A percentile compares a stretch with the other conserved stretches of the same genome.
Evolutionary conservation across 2,888 invertebrate species (phyloP).

Genomic region (Plebejus argus): DNA sequence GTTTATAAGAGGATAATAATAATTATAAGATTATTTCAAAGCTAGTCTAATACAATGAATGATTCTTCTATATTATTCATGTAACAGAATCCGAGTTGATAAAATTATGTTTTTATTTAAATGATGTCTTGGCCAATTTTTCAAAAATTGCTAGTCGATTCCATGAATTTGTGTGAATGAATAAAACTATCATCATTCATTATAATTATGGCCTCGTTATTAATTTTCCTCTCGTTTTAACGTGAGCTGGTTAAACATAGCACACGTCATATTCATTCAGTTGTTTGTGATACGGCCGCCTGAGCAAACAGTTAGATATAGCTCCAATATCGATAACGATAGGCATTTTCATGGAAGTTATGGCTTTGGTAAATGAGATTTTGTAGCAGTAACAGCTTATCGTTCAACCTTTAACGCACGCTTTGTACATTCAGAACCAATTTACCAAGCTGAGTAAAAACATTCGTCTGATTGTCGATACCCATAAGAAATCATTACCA

Average conservation of each 20-base stretch:
- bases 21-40: constrained; percentile 1
- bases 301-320: not conserved
- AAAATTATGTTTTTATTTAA: not conserved
- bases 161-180: not conserved
- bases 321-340: not conserved
- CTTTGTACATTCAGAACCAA: not conserved
- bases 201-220: not conserved
- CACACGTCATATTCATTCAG: constrained; percentile 24
- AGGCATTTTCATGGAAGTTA: constrained; percentile 19
- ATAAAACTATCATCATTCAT: not conserved
- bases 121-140: not conserved
- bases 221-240: constrained; percentile 16
- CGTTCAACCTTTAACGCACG: not conserved
- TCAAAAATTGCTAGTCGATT: not conserved
- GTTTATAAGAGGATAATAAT: not conserved
- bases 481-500: not conserved
- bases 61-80: not conserved
- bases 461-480: not conserved
- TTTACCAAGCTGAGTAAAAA: not conserved
- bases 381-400: not conserved
- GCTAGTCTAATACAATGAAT: not conserved
- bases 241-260: not conserved
- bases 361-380: not conserved
- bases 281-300: constrained; percentile 10
- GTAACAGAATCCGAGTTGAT: not conserved